phyloP scores from a whole-genome alignment of 2,797 vertebrate genomes.

The Cossypha caffra region DNA sequence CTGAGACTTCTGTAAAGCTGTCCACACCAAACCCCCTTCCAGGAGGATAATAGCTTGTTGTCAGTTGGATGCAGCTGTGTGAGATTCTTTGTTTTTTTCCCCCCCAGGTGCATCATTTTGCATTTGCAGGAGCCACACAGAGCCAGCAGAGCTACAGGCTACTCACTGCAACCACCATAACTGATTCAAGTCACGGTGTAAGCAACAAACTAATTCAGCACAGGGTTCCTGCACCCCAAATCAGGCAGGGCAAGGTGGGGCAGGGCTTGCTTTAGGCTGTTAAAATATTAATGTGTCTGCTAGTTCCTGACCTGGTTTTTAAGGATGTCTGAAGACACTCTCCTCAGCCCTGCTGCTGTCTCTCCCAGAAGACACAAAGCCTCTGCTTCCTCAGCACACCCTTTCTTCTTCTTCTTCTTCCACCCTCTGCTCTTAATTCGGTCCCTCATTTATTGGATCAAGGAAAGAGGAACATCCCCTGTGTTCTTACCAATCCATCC shows the following conservation, averaged over 20 bases:
- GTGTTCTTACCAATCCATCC: neutral
- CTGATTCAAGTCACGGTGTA: neutral
- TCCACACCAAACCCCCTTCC: neutral
- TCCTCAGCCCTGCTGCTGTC: neutral
- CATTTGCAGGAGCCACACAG: neutral
- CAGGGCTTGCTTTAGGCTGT: neutral
- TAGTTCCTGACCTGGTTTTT: neutral
- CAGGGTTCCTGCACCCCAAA: neutral
- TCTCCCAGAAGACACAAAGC: neutral
- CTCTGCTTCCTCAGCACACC: neutral
- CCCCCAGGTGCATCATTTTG: neutral
- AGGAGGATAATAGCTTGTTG: neutral
- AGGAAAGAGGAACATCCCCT: neutral
- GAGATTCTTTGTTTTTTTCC: neutral
- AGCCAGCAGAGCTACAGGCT: neutral
- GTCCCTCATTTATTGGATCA: neutral
- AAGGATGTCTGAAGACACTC: neutral
- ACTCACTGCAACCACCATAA: neutral
- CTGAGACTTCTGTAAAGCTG: neutral
- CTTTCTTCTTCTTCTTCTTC: neutral
- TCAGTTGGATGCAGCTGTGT: neutral
- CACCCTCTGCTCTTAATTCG: neutral
- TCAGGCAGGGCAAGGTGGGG: neutral
- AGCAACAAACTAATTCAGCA: neutral
- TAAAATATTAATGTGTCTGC: neutral